Percentiles rank a stretch among this genome's conserved stretches.
Conservation (phyloP, 2,888 invertebrate species). For the Drosophila algonquin region DNA sequence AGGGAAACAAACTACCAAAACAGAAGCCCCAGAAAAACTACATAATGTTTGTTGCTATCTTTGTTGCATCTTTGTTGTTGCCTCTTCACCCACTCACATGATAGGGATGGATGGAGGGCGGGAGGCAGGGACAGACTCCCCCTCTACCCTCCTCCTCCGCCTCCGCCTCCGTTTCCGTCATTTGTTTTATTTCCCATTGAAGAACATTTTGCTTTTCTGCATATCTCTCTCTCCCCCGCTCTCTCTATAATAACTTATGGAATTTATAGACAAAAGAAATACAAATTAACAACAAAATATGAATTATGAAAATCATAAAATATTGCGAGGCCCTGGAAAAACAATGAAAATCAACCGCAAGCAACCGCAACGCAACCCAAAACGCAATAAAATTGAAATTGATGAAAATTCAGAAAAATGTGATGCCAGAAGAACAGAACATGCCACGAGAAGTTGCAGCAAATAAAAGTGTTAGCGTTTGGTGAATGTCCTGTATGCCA, state of each 20-base stretch:
- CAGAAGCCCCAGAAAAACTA: constrained; percentile 39
- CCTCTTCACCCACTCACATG: not conserved
- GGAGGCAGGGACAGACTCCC: not conserved
- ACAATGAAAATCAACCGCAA: constrained; percentile 39
- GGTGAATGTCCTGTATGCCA: constrained; percentile 83
- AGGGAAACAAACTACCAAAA: constrained; percentile 17
- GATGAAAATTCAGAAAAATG: constrained; percentile 27
- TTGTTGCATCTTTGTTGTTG: constrained; percentile 13
- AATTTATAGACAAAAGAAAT: constrained; percentile 4
- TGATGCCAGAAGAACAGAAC: constrained; percentile 11
- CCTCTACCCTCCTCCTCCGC: not conserved
- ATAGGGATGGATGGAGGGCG: not conserved
- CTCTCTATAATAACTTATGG: not conserved
- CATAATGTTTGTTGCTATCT: constrained; percentile 7
- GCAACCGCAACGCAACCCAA: constrained; percentile 43
- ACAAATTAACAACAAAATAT: constrained; percentile 39
- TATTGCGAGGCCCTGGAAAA: constrained; percentile 32
- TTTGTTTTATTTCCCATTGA: not conserved
- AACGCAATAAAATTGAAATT: constrained; percentile 42
- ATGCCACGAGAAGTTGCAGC: constrained; percentile 18
- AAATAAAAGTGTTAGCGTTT: constrained; percentile 57
- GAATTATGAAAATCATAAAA: constrained; percentile 58
- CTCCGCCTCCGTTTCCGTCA: not conserved
- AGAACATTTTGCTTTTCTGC: not conserved
- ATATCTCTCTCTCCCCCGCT: not conserved